Evolutionary conservation across 2,888 invertebrate genomes (phyloP).

Genomic region (Drosophila kokeensis): DNA sequence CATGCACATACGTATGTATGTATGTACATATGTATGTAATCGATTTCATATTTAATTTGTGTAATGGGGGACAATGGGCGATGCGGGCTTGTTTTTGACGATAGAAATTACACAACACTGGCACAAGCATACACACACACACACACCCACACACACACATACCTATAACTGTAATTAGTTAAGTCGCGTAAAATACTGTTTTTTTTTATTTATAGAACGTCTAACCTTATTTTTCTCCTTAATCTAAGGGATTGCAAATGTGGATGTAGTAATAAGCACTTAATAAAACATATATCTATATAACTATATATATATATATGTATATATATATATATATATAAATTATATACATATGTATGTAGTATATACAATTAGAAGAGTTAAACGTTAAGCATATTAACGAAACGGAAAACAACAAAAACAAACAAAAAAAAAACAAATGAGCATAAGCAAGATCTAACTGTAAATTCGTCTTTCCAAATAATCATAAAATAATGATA

Average conservation of each 20-base stretch:
- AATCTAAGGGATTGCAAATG: conserved; percentile 39
- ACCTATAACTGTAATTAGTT: conserved; percentile 58
- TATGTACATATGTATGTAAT: background rate
- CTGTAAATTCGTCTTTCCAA: conserved; percentile 77
- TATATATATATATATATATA: conserved; percentile 16
- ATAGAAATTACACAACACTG: background rate
- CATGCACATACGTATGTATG: background rate
- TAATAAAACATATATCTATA: conserved; percentile 18
- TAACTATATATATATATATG: conserved; percentile 22
- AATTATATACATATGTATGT: conserved; percentile 44
- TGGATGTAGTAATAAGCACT: conserved; percentile 53
- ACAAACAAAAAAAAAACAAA: conserved; percentile 28
- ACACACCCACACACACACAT: conserved; percentile 7
- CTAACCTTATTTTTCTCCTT: conserved; percentile 59
- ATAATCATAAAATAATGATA: conserved; percentile 59
- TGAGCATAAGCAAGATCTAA: conserved; percentile 62
- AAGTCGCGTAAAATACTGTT: conserved; percentile 47
- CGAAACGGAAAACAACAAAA: conserved; percentile 27
- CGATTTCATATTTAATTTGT: background rate
- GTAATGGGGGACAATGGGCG: background rate
- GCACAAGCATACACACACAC: conserved; percentile 7
- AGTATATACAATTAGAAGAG: conserved; percentile 51
- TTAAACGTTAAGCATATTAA: conserved; percentile 47
- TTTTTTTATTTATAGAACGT: conserved; percentile 51
- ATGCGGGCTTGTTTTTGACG: conserved; percentile 6